phyloP scores from a whole-genome alignment of 2,797 vertebrate genomes.

The Poecilia velifera region DNA sequence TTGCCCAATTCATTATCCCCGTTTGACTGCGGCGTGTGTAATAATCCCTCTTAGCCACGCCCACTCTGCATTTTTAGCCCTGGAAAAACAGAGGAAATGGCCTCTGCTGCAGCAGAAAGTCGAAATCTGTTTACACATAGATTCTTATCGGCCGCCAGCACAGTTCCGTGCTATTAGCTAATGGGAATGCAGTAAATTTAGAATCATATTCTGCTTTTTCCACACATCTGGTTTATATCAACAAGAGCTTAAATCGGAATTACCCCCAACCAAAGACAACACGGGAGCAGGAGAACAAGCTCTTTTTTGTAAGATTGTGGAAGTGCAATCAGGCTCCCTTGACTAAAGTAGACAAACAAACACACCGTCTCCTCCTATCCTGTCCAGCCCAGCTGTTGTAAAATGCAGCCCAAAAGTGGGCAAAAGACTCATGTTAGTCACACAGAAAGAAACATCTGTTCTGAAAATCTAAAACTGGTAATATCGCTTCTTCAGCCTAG shows the following conservation, averaged over 20 bases:
- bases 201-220: constrained; percentile 47
- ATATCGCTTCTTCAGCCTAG: not conserved
- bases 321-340: constrained; percentile 20
- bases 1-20: constrained; percentile 34
- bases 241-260: constrained; percentile 23
- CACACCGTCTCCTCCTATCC: constrained; percentile 54
- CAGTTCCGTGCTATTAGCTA: constrained; percentile 67
- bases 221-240: constrained; percentile 23
- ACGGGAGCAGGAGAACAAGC: constrained; percentile 7
- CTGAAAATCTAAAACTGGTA: not conserved
- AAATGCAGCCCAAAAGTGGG: constrained; percentile 27
- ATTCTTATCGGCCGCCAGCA: constrained; percentile 63
- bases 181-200: constrained; percentile 70
- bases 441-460: constrained; percentile 11
- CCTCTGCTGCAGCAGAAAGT: constrained; percentile 52
- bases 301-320: constrained; percentile 22
- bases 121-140: constrained; percentile 60
- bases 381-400: constrained; percentile 41
- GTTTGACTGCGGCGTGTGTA: constrained; percentile 40
- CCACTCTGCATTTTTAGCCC: constrained; percentile 53
- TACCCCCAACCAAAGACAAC: constrained; percentile 12
- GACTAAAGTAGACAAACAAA: constrained; percentile 50
- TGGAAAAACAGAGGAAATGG: constrained; percentile 46
- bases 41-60: constrained; percentile 55
- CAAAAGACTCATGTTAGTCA: constrained; percentile 12